Evolutionary conservation across 2,113 vertebrate genomes (phyloP), one percentile per base, ranked within the genome.

Genomic region (Tretioscincus oriximinensis): DNA sequence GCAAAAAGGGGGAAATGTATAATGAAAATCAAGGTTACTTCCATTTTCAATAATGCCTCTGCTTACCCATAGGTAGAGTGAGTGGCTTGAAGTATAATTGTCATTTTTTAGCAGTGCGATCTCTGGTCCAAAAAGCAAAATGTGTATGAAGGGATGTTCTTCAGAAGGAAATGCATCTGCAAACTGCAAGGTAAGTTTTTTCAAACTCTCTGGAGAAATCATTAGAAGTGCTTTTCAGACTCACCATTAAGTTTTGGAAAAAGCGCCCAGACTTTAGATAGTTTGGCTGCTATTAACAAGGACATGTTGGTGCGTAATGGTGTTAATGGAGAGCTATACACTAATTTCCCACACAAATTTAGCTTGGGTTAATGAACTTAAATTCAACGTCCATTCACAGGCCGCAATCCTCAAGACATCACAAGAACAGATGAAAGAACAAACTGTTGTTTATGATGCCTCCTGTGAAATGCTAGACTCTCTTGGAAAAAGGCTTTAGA

Each of bases 11-110:
- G 31, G 18, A 67, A 24, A 77, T 2, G 16, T 22, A 45, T 29
- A 41, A 72, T 20, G 67, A 7, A 77, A 74, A 63, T 51, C 63
- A 51, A 85, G 63, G 41, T 73, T 77, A 28, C 28, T 77, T 84
- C 41, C 66, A 20, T 54, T 69, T 81, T 81, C 69, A 73, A 28
- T n/a, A 73, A 49, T 20, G 35, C 60, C 69, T 31, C 41, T 72
- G 21, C 35, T 22, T 0, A 9, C 77, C 72, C 16, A 28, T 16
- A 41, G 41, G 60, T 66, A 45, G 5, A 35, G 22, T 31, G 31
- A 67, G 29, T 16, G 29, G 29, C 63, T 63, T 73, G 49, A 10
- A 77, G 5, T 28, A 66, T 49, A 51, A 24, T 45, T 63, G 66
- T 61, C 54, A 79, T 69, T 84, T 74, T 75, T 35, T 51, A 68